Evolutionary conservation across 2,797 vertebrate genomes (phyloP).

Genomic region (Arremon brunneinucha): DNA sequence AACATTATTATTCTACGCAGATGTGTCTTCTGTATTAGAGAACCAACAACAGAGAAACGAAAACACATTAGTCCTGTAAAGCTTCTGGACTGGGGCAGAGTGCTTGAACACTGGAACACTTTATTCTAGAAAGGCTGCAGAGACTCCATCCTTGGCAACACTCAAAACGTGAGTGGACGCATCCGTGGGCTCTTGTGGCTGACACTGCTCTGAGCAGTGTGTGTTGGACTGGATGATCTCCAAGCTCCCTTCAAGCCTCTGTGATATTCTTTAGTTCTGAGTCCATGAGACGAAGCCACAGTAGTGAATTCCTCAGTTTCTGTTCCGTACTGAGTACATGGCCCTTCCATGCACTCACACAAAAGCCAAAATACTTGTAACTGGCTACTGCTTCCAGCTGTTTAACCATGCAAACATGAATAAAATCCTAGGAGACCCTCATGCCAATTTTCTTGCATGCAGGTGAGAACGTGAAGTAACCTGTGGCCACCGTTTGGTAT

Average conservation of each 20-base stretch:
- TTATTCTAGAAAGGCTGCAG: background rate
- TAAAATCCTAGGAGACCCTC: background rate
- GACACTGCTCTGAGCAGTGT: background rate
- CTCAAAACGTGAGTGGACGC: background rate
- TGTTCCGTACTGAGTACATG: background rate
- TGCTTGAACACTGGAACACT: background rate
- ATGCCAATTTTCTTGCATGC: background rate
- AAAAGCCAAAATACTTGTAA: background rate
- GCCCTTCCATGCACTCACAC: background rate
- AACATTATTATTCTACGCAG: background rate
- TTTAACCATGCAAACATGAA: background rate
- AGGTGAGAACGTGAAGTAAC: background rate
- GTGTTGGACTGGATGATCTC: background rate
- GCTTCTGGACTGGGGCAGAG: background rate
- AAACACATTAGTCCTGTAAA: background rate
- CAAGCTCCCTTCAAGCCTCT: background rate
- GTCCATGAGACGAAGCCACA: background rate
- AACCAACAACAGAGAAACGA: background rate
- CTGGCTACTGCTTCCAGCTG: background rate
- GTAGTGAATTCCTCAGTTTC: background rate
- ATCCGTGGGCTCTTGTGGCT: background rate
- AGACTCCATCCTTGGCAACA: background rate
- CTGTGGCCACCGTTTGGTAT: background rate
- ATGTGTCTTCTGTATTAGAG: background rate
- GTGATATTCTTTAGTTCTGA: background rate